Conservation (phyloP, 2,888 invertebrate species). For the Halocaridina rubra region DNA sequence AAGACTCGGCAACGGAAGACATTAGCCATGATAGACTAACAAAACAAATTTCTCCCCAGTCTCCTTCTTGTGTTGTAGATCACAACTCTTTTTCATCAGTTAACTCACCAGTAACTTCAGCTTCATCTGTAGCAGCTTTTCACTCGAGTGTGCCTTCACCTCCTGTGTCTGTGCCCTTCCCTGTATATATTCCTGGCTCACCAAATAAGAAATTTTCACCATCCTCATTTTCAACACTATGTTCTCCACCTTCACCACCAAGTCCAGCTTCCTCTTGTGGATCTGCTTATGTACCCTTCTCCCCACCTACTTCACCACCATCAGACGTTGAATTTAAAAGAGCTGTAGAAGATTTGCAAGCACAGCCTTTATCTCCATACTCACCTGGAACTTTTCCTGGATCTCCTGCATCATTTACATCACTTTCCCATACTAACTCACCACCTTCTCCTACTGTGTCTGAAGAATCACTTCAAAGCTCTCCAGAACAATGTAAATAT, state of each 20-base stretch:
- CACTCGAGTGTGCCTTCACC: background rate
- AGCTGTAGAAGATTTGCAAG: background rate
- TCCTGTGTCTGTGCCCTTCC: background rate
- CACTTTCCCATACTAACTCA: slow-evolving; percentile 10
- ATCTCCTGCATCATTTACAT: slow-evolving; percentile 17
- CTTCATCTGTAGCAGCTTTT: background rate
- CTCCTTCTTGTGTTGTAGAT: background rate
- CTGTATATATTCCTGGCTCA: background rate
- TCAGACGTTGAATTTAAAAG: background rate
- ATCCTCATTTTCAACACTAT: background rate
- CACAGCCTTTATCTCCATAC: slow-evolving; percentile 23
- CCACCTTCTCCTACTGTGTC: slow-evolving; percentile 33
- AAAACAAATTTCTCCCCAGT: background rate
- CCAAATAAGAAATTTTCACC: slow-evolving; percentile 11
- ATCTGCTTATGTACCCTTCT: background rate
- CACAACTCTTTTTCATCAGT: background rate
- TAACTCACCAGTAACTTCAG: background rate
- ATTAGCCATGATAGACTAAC: no score
- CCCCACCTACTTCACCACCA: slow-evolving; percentile 35
- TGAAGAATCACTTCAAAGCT: slow-evolving; percentile 1
- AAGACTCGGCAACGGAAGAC: no score
- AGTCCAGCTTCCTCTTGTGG: slow-evolving; percentile 23
- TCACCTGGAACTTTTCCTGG: background rate
- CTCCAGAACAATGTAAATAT: background rate
- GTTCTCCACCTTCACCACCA: slow-evolving; percentile 4